These are phyloP conservation scores for Melopsittacus undulatus DNA, from an alignment of 2,797 vertebrate genomes.

Conservation along the genomic window DNA sequence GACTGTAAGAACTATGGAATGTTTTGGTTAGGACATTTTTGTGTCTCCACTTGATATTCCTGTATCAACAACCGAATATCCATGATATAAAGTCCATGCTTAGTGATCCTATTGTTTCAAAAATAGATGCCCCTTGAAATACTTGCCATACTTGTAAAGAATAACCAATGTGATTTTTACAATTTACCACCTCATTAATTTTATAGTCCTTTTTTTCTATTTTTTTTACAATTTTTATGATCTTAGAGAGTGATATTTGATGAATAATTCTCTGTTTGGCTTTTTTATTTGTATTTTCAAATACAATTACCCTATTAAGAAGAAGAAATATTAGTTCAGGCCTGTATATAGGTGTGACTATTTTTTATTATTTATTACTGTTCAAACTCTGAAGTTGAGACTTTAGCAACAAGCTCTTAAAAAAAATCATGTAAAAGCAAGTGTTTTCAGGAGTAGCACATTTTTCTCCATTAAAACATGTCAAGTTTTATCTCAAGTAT, in stretches of 20 bases:
- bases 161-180: neutral
- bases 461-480: conserved; percentile 27
- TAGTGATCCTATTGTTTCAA: neutral
- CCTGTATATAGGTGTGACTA: neutral
- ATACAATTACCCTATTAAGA: neutral
- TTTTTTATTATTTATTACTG: neutral
- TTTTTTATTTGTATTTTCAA: neutral
- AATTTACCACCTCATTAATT: neutral
- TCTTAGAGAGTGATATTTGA: neutral
- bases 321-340: neutral
- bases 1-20: neutral
- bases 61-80: neutral
- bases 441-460: neutral
- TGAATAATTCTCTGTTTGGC: neutral
- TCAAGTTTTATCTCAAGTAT: neutral
- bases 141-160: neutral
- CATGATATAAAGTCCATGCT: neutral
- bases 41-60: fast-evolving
- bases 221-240: neutral
- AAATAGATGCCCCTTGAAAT: neutral
- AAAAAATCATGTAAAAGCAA: neutral
- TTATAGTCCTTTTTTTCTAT: neutral
- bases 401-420: neutral
- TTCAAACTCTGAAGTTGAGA: neutral
- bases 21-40: neutral